Percentiles rank a stretch among this genome's conserved stretches.
Conservation (phyloP, 2,888 invertebrate species). For the Thalpophila matura region DNA sequence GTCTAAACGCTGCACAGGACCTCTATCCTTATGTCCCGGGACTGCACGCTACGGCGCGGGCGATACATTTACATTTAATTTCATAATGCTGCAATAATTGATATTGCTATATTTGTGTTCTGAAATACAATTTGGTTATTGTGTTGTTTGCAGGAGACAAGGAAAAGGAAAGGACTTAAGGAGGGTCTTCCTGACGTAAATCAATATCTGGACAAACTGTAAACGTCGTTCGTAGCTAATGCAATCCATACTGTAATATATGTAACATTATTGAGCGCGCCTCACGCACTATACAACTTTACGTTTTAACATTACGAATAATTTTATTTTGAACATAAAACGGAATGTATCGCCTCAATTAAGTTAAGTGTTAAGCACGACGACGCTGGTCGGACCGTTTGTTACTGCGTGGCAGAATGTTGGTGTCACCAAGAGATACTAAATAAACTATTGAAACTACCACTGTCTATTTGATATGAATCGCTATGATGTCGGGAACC, state of each 20-base stretch:
- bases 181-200: conserved; percentile 98
- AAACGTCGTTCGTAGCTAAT: conserved; percentile 91
- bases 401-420: conserved; percentile 46
- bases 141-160: conserved; percentile 93
- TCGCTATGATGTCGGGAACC: conserved; percentile 62
- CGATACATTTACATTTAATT: conserved; percentile 82
- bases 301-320: conserved; percentile 67
- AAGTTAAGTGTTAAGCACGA: conserved; percentile 70
- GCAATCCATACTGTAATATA: conserved; percentile 87
- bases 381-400: conserved; percentile 63
- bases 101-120: not conserved
- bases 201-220: conserved; percentile 99
- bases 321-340: conserved; percentile 69
- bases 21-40: conserved; percentile 95
- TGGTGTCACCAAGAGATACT: conserved; percentile 39
- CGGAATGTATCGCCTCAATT: conserved; percentile 74
- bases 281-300: conserved; percentile 79
- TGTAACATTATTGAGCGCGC: conserved; percentile 84
- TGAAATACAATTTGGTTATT: not conserved
- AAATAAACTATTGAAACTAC: conserved; percentile 59
- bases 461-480: conserved; percentile 61
- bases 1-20: conserved; percentile 94
- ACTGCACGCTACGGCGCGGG: conserved; percentile 91
- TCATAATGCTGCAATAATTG: not conserved
- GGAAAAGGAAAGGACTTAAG: conserved; percentile 99